These are phyloP conservation scores for Aplodontia rufa DNA, from an alignment of 2,113 vertebrate genomes.

Conservation along the genomic window DNA sequence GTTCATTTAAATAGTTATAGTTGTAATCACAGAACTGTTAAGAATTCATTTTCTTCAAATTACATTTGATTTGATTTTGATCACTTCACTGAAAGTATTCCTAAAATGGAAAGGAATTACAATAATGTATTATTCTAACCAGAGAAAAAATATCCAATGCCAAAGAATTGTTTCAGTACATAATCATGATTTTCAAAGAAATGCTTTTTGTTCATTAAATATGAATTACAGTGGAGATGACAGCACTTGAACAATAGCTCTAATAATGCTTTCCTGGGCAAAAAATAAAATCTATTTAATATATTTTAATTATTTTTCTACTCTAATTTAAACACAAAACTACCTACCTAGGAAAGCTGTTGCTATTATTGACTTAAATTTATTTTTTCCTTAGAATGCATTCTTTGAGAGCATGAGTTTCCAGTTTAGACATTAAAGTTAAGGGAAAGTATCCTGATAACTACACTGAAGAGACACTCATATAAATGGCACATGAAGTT, in stretches of 20 bases:
- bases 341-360: not conserved
- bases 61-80: not conserved
- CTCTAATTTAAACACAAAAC: slow-evolving; percentile 43
- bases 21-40: not conserved
- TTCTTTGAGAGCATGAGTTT: not conserved
- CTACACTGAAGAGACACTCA: not conserved
- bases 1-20: slow-evolving; percentile 3
- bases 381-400: not conserved
- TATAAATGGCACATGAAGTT: not conserved
- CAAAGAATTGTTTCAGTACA: not conserved
- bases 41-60: not conserved
- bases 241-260: slow-evolving; percentile 31
- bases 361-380: slow-evolving; percentile 38
- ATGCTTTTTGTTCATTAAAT: not conserved
- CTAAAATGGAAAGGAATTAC: not conserved
- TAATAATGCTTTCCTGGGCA: slow-evolving; percentile 32
- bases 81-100: not conserved
- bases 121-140: not conserved
- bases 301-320: slow-evolving; percentile 47
- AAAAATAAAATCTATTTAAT: slow-evolving; percentile 21
- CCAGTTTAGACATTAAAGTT: slow-evolving; percentile 48
- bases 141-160: not conserved
- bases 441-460: not conserved
- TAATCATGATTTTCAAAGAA: slow-evolving; percentile 37
- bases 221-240: not conserved